Base-by-base conservation (phyloP, 2,797 vertebrate species). In the Siniperca scherzeri region DNA sequence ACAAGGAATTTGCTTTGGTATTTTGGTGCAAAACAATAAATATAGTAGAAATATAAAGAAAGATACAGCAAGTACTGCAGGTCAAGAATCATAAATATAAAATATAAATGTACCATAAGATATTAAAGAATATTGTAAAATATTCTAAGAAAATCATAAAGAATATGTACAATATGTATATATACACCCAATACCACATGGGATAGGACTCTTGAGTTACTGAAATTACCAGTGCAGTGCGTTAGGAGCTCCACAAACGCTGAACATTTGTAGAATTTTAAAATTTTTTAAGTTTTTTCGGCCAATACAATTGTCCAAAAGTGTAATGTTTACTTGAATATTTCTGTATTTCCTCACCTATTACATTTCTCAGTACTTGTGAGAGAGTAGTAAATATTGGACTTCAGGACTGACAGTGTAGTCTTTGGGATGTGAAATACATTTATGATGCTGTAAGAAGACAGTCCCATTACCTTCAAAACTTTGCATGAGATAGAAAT, bases 281-380 rank as follows among this genome's bases (percentile, higher is more conserved):
- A 30, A 25, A 22, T 56, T 52, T 38, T 61, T 3, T 2, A 13
- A 38, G 1, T 42, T 56, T 38, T 19, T 42, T 16, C 19, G 4
- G 22, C 40, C 53, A 55, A 44, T 38, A 27, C 21, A 75, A 50
- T 0, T 9, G 8, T 30, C 30, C 57, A 62, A 44, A 59, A 2
- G 38, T 78, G 9, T 14, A 3, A 48, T 40, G n/a, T 61, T 53
- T 57, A 2, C 36, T 42, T 33, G 12, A 30, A 5, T 46, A 71
- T 56, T 46, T 65, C 25, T 50, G 14, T 19, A 70, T 68, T 78
- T 66, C 36, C 30, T 59, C 11, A 56, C 16, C 7, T 44, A 4
- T 67, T 13, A 60, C 33, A 40, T 73, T 59, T 13, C 6, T 68
- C 68, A 21, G 25, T 61, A 74, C 60, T 25, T 77, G 33, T 52